phyloP scores from a whole-genome alignment of 2,888 invertebrate species.

The Ditula angustiorana region DNA sequence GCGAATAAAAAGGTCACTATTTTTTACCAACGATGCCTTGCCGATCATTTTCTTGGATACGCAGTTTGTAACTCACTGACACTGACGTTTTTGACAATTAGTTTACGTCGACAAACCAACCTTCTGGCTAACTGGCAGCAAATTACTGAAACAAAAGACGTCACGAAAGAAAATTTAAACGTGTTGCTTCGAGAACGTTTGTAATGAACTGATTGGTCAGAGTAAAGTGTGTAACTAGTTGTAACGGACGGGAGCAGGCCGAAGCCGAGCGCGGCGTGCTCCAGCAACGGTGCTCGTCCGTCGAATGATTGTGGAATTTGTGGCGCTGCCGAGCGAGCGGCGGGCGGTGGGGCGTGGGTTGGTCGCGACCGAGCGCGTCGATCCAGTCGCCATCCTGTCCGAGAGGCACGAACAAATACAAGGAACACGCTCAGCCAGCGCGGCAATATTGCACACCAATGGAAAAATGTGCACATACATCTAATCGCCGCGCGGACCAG shows the following conservation, averaged over 20 bases:
- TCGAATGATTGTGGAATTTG: slow-evolving; percentile 53
- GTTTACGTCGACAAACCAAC: slow-evolving; percentile 23
- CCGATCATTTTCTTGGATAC: slow-evolving; percentile 4
- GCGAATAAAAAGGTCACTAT: slow-evolving; percentile 1
- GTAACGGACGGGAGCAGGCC: neutral
- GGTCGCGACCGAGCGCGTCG: slow-evolving; percentile 47
- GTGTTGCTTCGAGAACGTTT: slow-evolving; percentile 41
- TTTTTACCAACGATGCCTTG: neutral
- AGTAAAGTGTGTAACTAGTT: slow-evolving; percentile 3
- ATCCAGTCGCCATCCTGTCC: slow-evolving; percentile 61
- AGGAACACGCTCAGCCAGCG: slow-evolving; percentile 44
- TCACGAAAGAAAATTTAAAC: slow-evolving; percentile 45
- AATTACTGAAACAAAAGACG: slow-evolving; percentile 51
- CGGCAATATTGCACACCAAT: slow-evolving; percentile 49
- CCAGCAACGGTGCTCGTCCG: slow-evolving; percentile 48
- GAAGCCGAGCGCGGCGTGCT: slow-evolving; percentile 32
- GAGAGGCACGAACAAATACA: slow-evolving; percentile 60
- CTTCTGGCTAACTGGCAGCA: slow-evolving; percentile 44
- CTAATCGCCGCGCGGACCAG: slow-evolving; percentile 35
- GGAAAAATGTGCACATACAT: slow-evolving; percentile 55
- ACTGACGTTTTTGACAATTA: slow-evolving; percentile 33
- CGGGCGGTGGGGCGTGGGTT: slow-evolving; percentile 63
- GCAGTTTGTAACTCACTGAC: slow-evolving; percentile 32
- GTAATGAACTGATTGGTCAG: neutral
- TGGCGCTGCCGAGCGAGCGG: slow-evolving; percentile 48